These are phyloP conservation scores for Beris morrisii DNA, from an alignment of 2,888 invertebrate species.

Conservation along the genomic window DNA sequence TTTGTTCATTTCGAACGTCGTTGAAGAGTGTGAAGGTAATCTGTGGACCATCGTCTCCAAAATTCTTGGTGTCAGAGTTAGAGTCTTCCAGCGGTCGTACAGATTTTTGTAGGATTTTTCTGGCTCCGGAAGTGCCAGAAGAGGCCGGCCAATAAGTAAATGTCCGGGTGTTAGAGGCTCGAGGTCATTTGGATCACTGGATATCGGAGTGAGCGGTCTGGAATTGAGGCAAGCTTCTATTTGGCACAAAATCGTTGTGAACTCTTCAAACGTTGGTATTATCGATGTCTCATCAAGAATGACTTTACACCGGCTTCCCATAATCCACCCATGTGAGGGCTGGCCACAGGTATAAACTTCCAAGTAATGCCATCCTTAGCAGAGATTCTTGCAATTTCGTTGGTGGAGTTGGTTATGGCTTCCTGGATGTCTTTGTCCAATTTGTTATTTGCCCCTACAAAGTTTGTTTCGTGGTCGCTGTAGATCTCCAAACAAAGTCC, in stretches of 20 bases:
- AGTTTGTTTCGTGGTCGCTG: conserved; percentile 22
- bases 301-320: conserved; percentile 20
- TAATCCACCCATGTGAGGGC: conserved; percentile 8
- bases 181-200: conserved; percentile 1
- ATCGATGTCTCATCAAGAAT: too few species aligned
- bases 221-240: conserved; percentile 19
- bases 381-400: background rate
- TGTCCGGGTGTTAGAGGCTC: conserved; percentile 11
- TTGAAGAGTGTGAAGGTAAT: conserved; percentile 10
- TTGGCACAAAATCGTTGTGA: conserved; percentile 15
- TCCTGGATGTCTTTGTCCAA: conserved; percentile 16
- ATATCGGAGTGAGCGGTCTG: conserved; percentile 9
- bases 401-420: background rate
- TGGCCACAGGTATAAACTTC: background rate
- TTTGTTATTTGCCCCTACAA: background rate
- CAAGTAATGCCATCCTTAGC: conserved; percentile 6
- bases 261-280: conserved; percentile 28
- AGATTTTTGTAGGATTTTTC: background rate
- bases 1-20: background rate
- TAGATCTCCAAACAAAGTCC: conserved; percentile 20
- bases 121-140: conserved; percentile 18
- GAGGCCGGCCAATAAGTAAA: too few species aligned
- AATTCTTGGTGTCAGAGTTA: conserved; percentile 35
- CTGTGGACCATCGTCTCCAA: conserved; percentile 27
- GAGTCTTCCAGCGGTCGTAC: background rate